phyloP scores from a whole-genome alignment of 1,140 invertebrate species.

The Lepidurus packardi region DNA sequence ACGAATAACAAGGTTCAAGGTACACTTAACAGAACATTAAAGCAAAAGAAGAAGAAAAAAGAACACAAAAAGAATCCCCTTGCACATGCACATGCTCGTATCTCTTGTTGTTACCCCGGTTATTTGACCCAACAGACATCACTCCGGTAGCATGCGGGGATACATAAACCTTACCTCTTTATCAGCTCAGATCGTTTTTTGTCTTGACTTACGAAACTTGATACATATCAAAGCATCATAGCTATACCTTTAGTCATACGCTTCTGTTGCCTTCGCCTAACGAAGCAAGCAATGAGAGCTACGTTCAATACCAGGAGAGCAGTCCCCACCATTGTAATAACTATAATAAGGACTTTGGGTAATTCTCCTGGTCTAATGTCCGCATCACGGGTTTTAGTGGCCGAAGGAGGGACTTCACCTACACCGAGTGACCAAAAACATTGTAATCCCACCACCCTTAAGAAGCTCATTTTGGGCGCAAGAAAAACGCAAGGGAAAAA shows the following conservation, averaged over 20 bases:
- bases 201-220: neutral
- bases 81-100: too few species aligned
- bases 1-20: neutral
- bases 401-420: constrained; percentile 45
- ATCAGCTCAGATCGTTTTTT: neutral
- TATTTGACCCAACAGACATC: too few species aligned
- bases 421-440: constrained; percentile 27
- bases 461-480: neutral
- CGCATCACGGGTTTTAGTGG: constrained; percentile 32
- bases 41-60: neutral
- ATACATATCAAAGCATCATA: neutral
- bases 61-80: too few species aligned
- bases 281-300: constrained; percentile 78
- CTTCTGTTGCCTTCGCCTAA: constrained; percentile 60
- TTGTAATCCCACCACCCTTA: constrained; percentile 23
- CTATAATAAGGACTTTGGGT: constrained; percentile 62
- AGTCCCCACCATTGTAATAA: constrained; percentile 64
- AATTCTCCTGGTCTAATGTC: constrained; percentile 42
- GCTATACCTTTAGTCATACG: constrained; percentile 44
- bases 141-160: too few species aligned
- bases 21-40: neutral
- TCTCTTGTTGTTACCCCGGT: too few species aligned
- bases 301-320: constrained; percentile 71
- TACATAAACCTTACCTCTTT: neutral
- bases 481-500: constrained; percentile 30